phyloP scores from a whole-genome alignment of 2,113 vertebrate genomes.

The Gopherus flavomarginatus region DNA sequence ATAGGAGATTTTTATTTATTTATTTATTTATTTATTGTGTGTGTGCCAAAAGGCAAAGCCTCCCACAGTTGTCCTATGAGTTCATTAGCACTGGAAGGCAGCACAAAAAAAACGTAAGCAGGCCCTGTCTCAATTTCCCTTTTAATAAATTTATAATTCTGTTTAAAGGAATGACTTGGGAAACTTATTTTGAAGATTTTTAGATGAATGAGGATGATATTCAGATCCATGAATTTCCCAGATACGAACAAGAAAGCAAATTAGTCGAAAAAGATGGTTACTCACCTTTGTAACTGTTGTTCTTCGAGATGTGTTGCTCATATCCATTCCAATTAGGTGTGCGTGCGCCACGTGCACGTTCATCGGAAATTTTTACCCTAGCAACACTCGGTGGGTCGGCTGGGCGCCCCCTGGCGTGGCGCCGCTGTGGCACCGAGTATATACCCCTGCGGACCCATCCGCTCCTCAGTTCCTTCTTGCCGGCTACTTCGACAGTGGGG shows the following conservation, averaged over 20 bases:
- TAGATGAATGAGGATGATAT: no score
- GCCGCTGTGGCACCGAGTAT: no score
- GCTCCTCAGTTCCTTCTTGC: no score
- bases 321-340: no score
- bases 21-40: not conserved
- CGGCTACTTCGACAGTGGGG: no score
- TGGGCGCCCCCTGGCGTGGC: no score
- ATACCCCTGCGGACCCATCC: no score
- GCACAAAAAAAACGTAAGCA: not conserved
- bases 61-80: not conserved
- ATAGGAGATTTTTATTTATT: not conserved
- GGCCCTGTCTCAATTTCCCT: not conserved
- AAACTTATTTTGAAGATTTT: not conserved
- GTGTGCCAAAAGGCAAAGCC: not conserved
- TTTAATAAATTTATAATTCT: not conserved
- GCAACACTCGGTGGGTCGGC: no score
- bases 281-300: no score
- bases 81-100: not conserved
- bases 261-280: not conserved
- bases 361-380: no score
- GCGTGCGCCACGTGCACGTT: no score
- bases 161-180: not conserved
- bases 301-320: no score
- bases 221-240: not conserved
- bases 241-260: not conserved